phyloP scores from a whole-genome alignment of 2,113 vertebrate species.

The Macrotus californicus region DNA sequence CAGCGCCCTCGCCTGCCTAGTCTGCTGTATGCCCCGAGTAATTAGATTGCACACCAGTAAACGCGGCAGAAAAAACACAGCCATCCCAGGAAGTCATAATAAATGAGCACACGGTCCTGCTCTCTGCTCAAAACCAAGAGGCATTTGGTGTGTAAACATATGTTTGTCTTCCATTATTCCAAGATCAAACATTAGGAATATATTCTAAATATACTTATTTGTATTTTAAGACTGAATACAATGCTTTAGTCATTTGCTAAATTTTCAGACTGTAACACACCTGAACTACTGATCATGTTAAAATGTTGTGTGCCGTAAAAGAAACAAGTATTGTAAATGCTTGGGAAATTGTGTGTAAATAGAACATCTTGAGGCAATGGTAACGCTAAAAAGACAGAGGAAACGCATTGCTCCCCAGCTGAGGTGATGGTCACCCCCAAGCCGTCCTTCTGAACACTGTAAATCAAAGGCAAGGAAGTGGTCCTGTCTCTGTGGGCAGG shows the following conservation, averaged over 20 bases:
- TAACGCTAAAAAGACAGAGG: neutral
- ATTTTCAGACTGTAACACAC: neutral
- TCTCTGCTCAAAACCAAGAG: neutral
- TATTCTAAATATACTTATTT: neutral
- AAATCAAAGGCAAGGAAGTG: neutral
- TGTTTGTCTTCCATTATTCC: neutral
- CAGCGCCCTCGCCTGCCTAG: accelerated
- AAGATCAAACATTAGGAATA: neutral
- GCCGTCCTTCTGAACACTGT: neutral
- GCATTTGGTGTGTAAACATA: too few relatives aligned
- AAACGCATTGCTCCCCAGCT: neutral
- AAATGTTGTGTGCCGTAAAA: neutral
- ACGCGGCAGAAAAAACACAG: neutral
- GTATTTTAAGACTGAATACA: neutral
- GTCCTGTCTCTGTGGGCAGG: neutral
- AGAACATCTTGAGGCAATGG: neutral
- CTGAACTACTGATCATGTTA: neutral
- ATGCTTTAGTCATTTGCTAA: neutral
- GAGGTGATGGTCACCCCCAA: neutral
- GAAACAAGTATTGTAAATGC: neutral
- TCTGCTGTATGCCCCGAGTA: neutral
- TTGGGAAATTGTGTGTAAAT: neutral
- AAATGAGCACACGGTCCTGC: accelerated
- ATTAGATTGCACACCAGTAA: too few relatives aligned
- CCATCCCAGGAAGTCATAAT: accelerated